Base-by-base conservation (phyloP, 2,888 invertebrate genomes). In the Eupithecia pulchellata region DNA sequence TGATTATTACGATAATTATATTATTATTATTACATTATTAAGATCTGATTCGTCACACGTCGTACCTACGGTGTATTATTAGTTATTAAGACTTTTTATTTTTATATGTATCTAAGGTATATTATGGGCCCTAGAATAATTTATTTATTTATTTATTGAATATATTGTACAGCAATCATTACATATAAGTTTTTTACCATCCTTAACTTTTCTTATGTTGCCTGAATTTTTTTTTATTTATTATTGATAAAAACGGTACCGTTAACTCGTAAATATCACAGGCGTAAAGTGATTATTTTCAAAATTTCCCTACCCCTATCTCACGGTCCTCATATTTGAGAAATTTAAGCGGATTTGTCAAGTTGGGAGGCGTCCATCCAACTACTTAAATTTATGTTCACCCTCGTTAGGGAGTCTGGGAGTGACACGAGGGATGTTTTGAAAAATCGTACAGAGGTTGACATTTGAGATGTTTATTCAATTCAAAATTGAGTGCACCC, bases 301-400 rank as follows among this genome's bases (percentile, higher is more conserved):
- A 76, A 84, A 86, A 85, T 84, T 84, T 82, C 78, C 81, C 73
- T 79, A 77, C 80, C 82, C 82, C 80, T 78, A 78, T 77, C 78
- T 75, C 78, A 73, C 79, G 81, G 81, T 80, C 79, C 78, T 82
- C 83, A 83, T 81, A 83, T 87, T 87, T 83, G 83, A 84, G 86
- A 86, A 86, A 86, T 90, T 87, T 86, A 89, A 90, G 89, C 85
- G 89, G 89, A 89, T 90, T 89, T 89, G 86, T 87, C 85, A 86
- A 87, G 84, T 82, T 83, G 76, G 74, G 78, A 85, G 81, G 83
- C 85, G 86, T 86, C 83, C 84, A 81, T 77, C 85, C 82, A 82
- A 81, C 79, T 82, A 82, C 79, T 80, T 82, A 85, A 86, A 88
- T 89, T 77, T 84, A 86, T 83, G 85, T 83, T 83, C 84, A 88